These are phyloP conservation scores for Anoncus sp. DNA, from an alignment of 2,888 invertebrate genomes.

Conservation along the genomic window DNA sequence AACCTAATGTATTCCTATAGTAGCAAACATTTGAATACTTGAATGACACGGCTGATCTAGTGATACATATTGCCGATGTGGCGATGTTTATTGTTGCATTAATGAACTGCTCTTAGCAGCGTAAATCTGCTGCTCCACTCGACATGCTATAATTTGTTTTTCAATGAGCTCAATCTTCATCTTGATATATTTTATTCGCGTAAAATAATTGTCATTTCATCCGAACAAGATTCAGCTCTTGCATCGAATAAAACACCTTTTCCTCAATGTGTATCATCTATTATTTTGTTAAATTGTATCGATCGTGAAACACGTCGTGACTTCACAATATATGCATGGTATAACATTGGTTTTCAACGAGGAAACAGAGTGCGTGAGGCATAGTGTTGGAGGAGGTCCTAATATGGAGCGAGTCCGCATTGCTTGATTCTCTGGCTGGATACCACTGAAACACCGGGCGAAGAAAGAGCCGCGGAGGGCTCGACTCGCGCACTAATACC, in stretches of 20 bases:
- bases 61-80: too few relatives aligned
- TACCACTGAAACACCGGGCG: conserved; percentile 59
- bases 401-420: conserved; percentile 80
- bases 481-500: conserved; percentile 52
- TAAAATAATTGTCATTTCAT: too few relatives aligned
- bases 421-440: conserved; percentile 74
- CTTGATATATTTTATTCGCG: not conserved
- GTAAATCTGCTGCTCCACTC: too few relatives aligned
- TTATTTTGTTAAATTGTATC: conserved; percentile 36
- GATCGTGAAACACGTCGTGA: conserved; percentile 23
- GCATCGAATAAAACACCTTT: too few relatives aligned
- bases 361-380: conserved; percentile 69
- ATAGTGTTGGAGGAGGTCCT: conserved; percentile 73
- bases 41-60: too few relatives aligned
- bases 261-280: not conserved
- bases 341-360: conserved; percentile 68
- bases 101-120: too few relatives aligned
- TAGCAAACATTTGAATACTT: too few relatives aligned
- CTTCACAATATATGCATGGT: conserved; percentile 72
- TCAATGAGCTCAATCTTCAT: not conserved
- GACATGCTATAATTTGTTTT: too few relatives aligned
- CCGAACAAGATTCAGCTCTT: not conserved
- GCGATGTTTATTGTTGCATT: too few relatives aligned
- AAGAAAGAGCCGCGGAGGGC: conserved; percentile 44
- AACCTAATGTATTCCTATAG: too few relatives aligned